Base-by-base conservation (phyloP, 2,888 invertebrate genomes). In the Caenorhabditis wallacei region DNA sequence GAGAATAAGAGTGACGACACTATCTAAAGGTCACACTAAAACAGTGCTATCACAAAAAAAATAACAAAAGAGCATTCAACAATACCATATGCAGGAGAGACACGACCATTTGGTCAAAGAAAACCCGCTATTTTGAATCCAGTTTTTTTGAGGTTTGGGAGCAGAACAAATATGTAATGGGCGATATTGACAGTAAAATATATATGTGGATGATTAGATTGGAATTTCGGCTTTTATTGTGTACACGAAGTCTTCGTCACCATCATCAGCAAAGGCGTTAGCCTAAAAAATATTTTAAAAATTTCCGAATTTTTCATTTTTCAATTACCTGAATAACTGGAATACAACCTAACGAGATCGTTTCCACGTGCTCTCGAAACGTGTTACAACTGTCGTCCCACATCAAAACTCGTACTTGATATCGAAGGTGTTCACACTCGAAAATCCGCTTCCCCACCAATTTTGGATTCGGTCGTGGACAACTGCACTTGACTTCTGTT, bases 401-500 rank as follows among this genome's bases (percentile, higher is more conserved):
- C 79, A 91, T 80, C 66, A 91, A 80, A 22, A 91, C 90, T 40
- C 91, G 87, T 16, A 88, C 88, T 80, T 90, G 89, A 88, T 91
- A 91, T 64, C 88, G 86, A 22, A 91, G 85, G 46, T 89, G 90
- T 53, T 91, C 91, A 83, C 91, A 91, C 66, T 91, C 90, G 66
- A 91, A 91, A 51, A 90, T 90, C 20, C 90, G 79, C 46, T 86
- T 89, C 13, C 91, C 91, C 30, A 91, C 90, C 51, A 91, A 79
- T 56, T 86, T 86, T 24, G 88, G 68, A 54, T 90, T 90, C 3
- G 91, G 91, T 48, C 89, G 68, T 18, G 86, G 85, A 79, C 91
- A 91, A 26, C 89, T 90, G 72, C 91, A 91, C 63, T 91, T 90
- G 7, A 90, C 90, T 84, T 91, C 91, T 16, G 91, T 91, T 48